These are phyloP conservation scores for Thymelicus sylvestris DNA, from an alignment of 2,888 invertebrate genomes.

Conservation along the genomic window DNA sequence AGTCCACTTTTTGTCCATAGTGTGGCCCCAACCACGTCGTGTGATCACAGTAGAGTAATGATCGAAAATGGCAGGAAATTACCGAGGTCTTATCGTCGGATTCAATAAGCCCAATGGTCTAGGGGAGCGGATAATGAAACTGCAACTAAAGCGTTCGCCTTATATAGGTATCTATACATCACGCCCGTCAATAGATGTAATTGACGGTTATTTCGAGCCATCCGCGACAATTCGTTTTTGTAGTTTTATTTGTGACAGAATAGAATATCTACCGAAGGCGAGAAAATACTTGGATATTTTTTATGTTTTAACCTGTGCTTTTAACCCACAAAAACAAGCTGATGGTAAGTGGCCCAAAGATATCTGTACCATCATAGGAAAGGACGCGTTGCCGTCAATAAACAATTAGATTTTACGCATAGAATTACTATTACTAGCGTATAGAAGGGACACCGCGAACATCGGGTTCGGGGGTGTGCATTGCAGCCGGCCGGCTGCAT, in stretches of 20 bases:
- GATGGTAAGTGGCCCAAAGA: too few relatives aligned
- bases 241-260: constrained; percentile 12
- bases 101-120: constrained; percentile 78
- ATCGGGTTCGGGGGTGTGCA: too few relatives aligned
- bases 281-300: too few relatives aligned
- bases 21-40: constrained; percentile 58
- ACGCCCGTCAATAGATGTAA: constrained; percentile 69
- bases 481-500: too few relatives aligned
- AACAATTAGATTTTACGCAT: too few relatives aligned
- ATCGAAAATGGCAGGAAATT: constrained; percentile 81
- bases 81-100: constrained; percentile 80
- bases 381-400: too few relatives aligned
- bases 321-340: too few relatives aligned
- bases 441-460: too few relatives aligned
- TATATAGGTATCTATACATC: too few relatives aligned
- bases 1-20: constrained; percentile 41
- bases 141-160: constrained; percentile 69
- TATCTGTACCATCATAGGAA: too few relatives aligned
- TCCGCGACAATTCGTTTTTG: constrained; percentile 44
- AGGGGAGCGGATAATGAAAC: constrained; percentile 78
- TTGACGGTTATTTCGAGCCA: constrained; percentile 69
- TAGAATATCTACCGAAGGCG: constrained; percentile 1
- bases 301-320: too few relatives aligned
- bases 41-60: constrained; percentile 76
- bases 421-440: too few relatives aligned